These are phyloP conservation scores for Sternotherus odoratus DNA, from an alignment of 2,797 vertebrate species.

Conservation along the genomic window DNA sequence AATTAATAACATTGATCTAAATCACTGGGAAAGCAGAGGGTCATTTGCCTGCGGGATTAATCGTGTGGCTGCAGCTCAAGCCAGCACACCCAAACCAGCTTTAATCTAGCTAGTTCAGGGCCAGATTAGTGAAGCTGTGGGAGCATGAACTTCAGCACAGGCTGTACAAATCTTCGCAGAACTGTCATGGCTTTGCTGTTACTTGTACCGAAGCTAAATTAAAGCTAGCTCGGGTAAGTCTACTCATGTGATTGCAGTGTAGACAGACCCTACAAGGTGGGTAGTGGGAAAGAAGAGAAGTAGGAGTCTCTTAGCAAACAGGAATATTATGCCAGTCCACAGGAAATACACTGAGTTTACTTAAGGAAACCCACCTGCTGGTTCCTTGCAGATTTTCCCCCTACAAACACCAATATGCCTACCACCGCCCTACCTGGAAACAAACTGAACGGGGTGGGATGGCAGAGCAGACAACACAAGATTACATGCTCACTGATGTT, in stretches of 20 bases:
- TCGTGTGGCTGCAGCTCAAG: background rate
- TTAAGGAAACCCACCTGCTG: too few relatives aligned
- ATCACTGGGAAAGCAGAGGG: background rate
- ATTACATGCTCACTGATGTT: fast-evolving
- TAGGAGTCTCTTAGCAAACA: background rate
- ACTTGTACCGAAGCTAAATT: background rate
- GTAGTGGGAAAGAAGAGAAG: background rate
- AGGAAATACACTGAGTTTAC: background rate
- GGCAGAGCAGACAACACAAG: background rate
- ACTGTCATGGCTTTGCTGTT: background rate
- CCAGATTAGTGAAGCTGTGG: background rate
- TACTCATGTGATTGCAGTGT: background rate
- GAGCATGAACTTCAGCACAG: too few relatives aligned
- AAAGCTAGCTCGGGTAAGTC: background rate
- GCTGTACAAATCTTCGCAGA: background rate
- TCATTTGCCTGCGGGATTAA: background rate
- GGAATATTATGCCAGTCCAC: background rate
- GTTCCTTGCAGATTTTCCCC: fast-evolving
- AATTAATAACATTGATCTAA: background rate
- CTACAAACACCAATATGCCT: background rate
- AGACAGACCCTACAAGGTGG: background rate
- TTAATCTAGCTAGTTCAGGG: background rate
- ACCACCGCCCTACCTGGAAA: background rate
- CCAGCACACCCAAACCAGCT: background rate
- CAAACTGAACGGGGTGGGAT: fast-evolving